These are phyloP conservation scores for Arenaria interpres DNA, from an alignment of 2,113 vertebrate genomes.

Conservation along the genomic window DNA sequence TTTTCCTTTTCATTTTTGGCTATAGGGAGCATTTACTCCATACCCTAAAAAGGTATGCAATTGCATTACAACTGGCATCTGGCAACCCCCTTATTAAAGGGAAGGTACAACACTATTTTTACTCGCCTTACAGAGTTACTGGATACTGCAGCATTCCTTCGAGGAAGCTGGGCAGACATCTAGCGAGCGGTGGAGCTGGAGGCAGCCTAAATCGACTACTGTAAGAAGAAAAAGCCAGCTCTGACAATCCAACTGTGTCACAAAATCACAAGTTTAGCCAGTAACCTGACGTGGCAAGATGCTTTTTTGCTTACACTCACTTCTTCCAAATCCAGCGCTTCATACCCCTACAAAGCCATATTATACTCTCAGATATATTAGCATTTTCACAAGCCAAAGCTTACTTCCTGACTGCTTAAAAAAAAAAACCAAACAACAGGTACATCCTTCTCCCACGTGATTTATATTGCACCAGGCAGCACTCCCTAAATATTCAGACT, in stretches of 20 bases:
- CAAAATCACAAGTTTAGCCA: constrained; percentile 23
- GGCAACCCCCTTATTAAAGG: neutral
- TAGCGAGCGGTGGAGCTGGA: neutral
- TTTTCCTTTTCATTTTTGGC: neutral
- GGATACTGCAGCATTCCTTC: constrained; percentile 13
- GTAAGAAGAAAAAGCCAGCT: neutral
- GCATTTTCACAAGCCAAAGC: neutral
- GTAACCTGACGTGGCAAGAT: constrained; percentile 44
- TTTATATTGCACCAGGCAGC: neutral
- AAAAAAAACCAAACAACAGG: neutral
- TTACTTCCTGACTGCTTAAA: constrained; percentile 7
- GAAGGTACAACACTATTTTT: constrained; percentile 17
- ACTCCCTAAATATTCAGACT: neutral
- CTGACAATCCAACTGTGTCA: neutral
- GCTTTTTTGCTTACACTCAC: neutral
- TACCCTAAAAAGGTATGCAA: neutral
- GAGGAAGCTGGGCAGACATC: constrained; percentile 45
- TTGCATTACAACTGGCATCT: neutral
- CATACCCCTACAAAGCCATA: neutral
- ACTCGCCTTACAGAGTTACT: neutral
- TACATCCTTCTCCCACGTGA: neutral
- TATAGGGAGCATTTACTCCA: neutral
- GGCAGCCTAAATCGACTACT: neutral
- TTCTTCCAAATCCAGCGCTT: neutral
- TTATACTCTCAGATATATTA: neutral